These are phyloP conservation scores for Drosophila chauvacae DNA, from an alignment of 1,140 invertebrate species.

Conservation along the genomic window DNA sequence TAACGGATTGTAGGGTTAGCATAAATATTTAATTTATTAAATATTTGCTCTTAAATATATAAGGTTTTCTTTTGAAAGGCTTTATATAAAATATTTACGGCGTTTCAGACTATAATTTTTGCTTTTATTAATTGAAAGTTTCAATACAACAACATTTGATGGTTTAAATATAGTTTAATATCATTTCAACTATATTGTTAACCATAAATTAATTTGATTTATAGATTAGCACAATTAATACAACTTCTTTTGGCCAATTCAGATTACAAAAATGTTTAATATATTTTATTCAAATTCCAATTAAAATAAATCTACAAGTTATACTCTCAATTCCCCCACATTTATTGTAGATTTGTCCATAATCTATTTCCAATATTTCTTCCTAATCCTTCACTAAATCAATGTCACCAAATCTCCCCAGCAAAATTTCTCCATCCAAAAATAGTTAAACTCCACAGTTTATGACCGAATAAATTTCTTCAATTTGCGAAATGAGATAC, in stretches of 20 bases:
- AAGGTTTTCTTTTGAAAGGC: background rate
- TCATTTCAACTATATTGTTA: background rate
- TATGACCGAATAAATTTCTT: conserved; percentile 15
- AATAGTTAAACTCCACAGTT: conserved; percentile 6
- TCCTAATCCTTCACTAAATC: no score
- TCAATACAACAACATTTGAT: background rate
- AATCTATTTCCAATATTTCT: background rate
- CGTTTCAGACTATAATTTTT: background rate
- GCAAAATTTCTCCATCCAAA: background rate
- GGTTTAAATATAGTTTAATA: background rate
- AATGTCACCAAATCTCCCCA: background rate
- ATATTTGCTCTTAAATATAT: background rate
- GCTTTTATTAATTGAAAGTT: background rate
- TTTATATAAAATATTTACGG: background rate
- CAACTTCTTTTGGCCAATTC: background rate
- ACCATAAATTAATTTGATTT: background rate
- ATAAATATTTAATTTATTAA: background rate
- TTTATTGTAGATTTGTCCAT: background rate
- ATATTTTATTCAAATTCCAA: background rate
- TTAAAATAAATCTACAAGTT: background rate
- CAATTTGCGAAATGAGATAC: background rate
- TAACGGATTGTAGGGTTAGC: background rate
- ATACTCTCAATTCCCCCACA: background rate
- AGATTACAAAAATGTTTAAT: no score
- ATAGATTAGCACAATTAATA: background rate